Evolutionary conservation across 2,113 vertebrate genomes (phyloP), one percentile per base, ranked within the genome.

Genomic region (Indicator maculatus): DNA sequence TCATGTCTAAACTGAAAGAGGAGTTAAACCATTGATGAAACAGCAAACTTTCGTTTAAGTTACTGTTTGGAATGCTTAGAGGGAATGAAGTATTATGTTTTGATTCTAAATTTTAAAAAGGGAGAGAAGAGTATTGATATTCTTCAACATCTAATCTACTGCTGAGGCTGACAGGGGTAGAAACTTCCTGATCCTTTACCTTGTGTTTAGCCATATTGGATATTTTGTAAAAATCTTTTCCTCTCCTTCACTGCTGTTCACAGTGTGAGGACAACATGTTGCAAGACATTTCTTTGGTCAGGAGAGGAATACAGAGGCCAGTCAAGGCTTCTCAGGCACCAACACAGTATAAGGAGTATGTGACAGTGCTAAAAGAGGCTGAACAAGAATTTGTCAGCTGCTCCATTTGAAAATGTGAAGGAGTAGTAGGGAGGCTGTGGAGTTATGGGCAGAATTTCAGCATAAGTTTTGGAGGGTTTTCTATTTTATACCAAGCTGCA

Each of bases 221-320:
- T 50, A 23, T 72, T 86, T 77, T 66, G 36, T 52, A 45, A 78
- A 67, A 61, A 50, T 4, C 19, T 60, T 8, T 33, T 13, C 36
- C 24, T 31, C 5, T 33, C 65, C 7, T 3, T 55, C 23, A 1
- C 0, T 74, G 11, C 12, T 36, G 12, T 28, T 79, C 0, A 0
- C 38, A 44, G 8, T 24, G 41, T 0, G 0, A 50, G 33, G 26
- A 24, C 21, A 63, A 10, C 0, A 1, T 0, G 0, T 31, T 81
- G 31, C 53, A 52, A 30, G 66, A 9, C 1, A 1, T 50, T 61
- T 58, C 14, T 16, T 83, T 53, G 24, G 65, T 10, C 5, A 20
- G 33, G 16, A 91, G 45, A 63, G 10, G 39, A 55, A 36, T 27
- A 16, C 14, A 66, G 45, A 70, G 50, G 31, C 31, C 52, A 41